A percentile compares a stretch with the other conserved stretches of the same genome.
Evolutionary conservation across 30 jellyfish, hydroid and myxozoan genomes (phyloP).

Genomic region (Aurelia sp.): DNA sequence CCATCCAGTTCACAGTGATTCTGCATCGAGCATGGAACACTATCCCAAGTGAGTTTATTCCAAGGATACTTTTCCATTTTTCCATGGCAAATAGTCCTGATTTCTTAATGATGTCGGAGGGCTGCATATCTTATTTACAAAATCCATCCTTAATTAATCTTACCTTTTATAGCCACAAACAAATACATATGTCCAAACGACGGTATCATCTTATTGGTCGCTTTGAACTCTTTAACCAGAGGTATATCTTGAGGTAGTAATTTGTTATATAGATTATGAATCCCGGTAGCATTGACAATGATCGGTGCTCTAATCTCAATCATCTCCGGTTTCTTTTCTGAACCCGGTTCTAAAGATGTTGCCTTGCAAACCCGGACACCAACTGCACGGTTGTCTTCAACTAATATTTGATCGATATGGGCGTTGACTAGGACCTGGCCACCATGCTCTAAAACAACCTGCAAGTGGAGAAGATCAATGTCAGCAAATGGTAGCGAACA

Average conservation of each 20-base stretch:
- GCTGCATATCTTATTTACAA: too few relatives aligned
- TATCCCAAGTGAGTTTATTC: too few relatives aligned
- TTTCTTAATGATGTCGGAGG: too few relatives aligned
- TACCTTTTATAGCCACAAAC: slow-evolving; percentile 90
- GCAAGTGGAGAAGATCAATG: too few relatives aligned
- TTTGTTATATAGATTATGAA: slow-evolving; percentile 78
- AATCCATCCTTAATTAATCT: neutral
- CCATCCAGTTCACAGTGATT: too few relatives aligned
- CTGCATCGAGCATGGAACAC: too few relatives aligned
- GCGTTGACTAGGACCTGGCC: slow-evolving; percentile 92
- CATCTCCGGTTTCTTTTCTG: slow-evolving; percentile 80
- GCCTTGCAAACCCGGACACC: slow-evolving; percentile 97
- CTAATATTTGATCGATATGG: slow-evolving; percentile 74
- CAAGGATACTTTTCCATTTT: too few relatives aligned
- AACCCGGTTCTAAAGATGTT: slow-evolving; percentile 83
- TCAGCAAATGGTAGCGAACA: too few relatives aligned
- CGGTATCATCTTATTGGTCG: slow-evolving; percentile 80
- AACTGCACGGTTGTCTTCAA: slow-evolving; percentile 75
- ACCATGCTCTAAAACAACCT: slow-evolving; percentile 92
- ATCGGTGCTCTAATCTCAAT: slow-evolving; percentile 84
- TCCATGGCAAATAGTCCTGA: too few relatives aligned
- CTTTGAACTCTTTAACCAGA: slow-evolving; percentile 81
- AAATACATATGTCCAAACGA: slow-evolving; percentile 91
- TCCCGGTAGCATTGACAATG: slow-evolving; percentile 91
- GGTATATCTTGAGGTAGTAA: slow-evolving; percentile 76